phyloP scores from a whole-genome alignment of 2,888 invertebrate genomes.

The Drosophila mulleri region DNA sequence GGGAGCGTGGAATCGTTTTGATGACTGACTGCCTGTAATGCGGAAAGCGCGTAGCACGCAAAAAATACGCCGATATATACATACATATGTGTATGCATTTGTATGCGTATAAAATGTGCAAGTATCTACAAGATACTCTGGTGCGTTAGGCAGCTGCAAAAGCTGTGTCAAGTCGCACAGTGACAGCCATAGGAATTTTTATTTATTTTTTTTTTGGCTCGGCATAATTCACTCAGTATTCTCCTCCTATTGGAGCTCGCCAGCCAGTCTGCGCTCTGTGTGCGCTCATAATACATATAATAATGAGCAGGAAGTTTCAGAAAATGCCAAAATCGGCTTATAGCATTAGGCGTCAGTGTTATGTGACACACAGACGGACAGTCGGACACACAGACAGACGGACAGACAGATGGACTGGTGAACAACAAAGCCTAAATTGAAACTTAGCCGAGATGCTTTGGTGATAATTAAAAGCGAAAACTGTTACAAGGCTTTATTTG shows the following conservation, averaged over 20 bases:
- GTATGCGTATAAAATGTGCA: conserved; percentile 17
- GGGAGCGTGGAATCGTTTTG: conserved; percentile 46
- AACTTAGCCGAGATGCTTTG: conserved; percentile 39
- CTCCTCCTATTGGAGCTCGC: conserved; percentile 16
- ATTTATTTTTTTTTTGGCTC: conserved; percentile 12
- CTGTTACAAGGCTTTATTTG: conserved; percentile 51
- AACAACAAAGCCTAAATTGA: conserved; percentile 48
- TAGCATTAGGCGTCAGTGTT: conserved; percentile 60
- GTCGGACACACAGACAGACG: conserved; percentile 10
- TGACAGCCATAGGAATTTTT: conserved; percentile 19
- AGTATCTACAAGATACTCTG: conserved; percentile 42
- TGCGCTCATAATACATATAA: conserved; percentile 50
- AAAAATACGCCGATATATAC: conserved; percentile 10
- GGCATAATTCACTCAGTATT: conserved; percentile 48
- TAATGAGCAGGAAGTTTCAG: conserved; percentile 72
- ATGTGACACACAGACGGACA: conserved; percentile 31
- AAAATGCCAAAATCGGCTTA: conserved; percentile 72
- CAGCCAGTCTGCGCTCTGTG: conserved; percentile 17
- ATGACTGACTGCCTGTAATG: conserved; percentile 51
- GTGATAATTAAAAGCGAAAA: conserved; percentile 70
- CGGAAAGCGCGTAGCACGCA: conserved; percentile 46
- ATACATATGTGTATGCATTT: neutral
- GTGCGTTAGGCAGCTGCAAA: conserved; percentile 31
- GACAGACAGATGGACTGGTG: conserved; percentile 8
- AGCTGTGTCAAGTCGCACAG: conserved; percentile 14